Evolutionary conservation across 2,113 vertebrate species (phyloP).

Genomic region (Crypturellus undulatus): DNA sequence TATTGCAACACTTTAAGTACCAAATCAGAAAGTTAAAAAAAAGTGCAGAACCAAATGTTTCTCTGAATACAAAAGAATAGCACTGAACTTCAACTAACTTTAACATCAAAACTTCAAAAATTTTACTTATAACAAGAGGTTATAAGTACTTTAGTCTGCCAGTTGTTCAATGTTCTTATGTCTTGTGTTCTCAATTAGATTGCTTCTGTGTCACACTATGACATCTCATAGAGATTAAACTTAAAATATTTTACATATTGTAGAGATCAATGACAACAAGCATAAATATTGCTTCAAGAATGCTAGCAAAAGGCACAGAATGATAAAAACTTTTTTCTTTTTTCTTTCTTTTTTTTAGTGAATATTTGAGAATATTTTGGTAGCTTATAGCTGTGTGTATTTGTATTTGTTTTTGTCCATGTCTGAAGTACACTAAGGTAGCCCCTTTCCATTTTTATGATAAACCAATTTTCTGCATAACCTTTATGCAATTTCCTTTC

Average conservation of each 20-base stretch:
- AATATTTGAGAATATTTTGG: not conserved
- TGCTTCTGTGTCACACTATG: not conserved
- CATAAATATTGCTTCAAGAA: not conserved
- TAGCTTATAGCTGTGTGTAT: not conserved
- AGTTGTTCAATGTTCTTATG: not conserved
- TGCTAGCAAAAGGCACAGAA: not conserved
- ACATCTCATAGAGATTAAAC: not conserved
- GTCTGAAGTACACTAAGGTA: not conserved
- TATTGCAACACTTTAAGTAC: not conserved
- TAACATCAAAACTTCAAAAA: not conserved
- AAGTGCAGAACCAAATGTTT: not conserved
- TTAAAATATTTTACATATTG: not conserved
- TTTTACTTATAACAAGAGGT: not conserved
- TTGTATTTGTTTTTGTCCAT: not conserved
- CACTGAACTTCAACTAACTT: not conserved
- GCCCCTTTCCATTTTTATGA: not conserved
- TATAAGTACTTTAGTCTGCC: not conserved
- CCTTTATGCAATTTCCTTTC: not conserved
- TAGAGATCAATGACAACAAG: not conserved
- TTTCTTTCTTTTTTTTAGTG: not conserved
- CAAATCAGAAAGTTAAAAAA: not conserved
- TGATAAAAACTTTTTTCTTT: not conserved
- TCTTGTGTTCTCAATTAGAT: constrained; percentile 25
- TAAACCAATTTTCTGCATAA: not conserved
- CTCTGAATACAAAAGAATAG: constrained; percentile 1